A percentile compares a stretch with the other conserved stretches of the same genome.
These are phyloP conservation scores for Gibbula magus DNA, from an alignment of 2,888 invertebrate genomes.

Conservation along the genomic window DNA sequence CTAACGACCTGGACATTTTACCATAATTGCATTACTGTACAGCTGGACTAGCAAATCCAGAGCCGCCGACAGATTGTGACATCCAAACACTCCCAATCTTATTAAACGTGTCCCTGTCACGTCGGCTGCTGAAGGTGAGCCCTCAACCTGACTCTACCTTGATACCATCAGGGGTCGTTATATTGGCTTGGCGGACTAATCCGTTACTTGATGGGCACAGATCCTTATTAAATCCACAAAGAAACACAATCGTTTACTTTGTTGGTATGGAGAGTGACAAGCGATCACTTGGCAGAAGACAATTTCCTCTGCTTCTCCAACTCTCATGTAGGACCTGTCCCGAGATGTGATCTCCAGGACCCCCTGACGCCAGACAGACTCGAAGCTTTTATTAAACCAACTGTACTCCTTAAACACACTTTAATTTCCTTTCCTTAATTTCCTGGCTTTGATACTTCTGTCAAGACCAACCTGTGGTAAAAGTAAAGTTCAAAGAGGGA, in stretches of 20 bases:
- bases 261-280: constrained; percentile 2
- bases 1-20: no score
- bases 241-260: constrained; percentile 13
- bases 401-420: constrained; percentile 20
- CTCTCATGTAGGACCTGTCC: background rate
- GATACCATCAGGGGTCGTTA: background rate
- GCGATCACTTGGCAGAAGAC: background rate
- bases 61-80: no score
- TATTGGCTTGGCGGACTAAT: background rate
- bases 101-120: no score
- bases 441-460: constrained; percentile 15
- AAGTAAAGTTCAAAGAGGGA: constrained; percentile 1
- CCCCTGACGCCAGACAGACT: constrained; percentile 20
- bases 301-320: constrained; percentile 7
- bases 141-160: no score
- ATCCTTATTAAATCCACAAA: constrained; percentile 25
- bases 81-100: no score
- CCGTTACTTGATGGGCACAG: background rate
- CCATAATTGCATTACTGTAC: no score
- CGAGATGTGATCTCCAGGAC: background rate
- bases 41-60: no score
- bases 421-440: constrained; percentile 21
- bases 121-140: no score
- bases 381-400: constrained; percentile 17
- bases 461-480: constrained; percentile 4